These are phyloP conservation scores for Phortica variegata DNA, from an alignment of 1,140 invertebrate species.

Conservation along the genomic window DNA sequence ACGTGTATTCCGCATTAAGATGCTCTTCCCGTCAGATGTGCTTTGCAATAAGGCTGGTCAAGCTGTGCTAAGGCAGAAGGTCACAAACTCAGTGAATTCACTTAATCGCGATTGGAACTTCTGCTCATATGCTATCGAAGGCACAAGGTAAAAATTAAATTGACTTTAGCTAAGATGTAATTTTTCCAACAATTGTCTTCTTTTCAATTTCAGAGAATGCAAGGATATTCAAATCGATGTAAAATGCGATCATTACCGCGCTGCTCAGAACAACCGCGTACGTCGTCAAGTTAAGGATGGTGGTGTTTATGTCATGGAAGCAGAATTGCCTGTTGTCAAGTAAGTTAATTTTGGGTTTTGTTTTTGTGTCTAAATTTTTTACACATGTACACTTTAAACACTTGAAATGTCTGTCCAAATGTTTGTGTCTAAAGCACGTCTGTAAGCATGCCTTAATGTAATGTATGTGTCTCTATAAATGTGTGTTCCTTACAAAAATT, in stretches of 20 bases:
- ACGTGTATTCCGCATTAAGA: constrained; percentile 86
- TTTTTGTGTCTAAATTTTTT: constrained; percentile 10
- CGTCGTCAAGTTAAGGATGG: constrained; percentile 68
- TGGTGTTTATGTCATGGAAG: constrained; percentile 76
- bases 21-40: constrained; percentile 91
- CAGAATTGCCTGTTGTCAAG: constrained; percentile 78
- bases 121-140: constrained; percentile 82
- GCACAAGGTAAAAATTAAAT: constrained; percentile 32
- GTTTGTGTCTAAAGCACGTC: constrained; percentile 15
- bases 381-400: constrained; percentile 3
- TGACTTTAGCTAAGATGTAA: not conserved
- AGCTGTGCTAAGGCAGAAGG: constrained; percentile 83
- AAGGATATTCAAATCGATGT: constrained; percentile 86
- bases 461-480: constrained; percentile 2
- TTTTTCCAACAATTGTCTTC: not conserved
- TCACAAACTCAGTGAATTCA: constrained; percentile 82
- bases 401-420: constrained; percentile 15
- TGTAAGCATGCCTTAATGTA: constrained; percentile 17
- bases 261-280: constrained; percentile 62
- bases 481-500: constrained; percentile 38
- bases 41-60: constrained; percentile 93
- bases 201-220: constrained; percentile 70
- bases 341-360: constrained; percentile 60
- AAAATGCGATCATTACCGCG: constrained; percentile 75
- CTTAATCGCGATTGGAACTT: constrained; percentile 92